A percentile compares a stretch with the other conserved stretches of the same genome.
phyloP scores from a whole-genome alignment of 2,888 invertebrate species.

The Lissocephala sabroskyi region DNA sequence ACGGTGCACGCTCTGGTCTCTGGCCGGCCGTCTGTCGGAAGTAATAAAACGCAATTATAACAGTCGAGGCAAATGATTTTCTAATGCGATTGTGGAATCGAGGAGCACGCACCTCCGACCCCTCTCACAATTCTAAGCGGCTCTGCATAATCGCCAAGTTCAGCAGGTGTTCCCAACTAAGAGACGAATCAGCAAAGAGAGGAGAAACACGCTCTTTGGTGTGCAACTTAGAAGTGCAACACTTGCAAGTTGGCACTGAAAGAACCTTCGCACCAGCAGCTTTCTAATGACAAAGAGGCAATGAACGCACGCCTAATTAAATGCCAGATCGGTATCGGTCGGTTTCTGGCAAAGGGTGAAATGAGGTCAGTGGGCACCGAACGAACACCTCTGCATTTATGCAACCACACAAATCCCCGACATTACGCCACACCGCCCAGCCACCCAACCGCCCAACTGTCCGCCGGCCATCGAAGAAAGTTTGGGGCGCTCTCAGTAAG shows the following conservation, averaged over 20 bases:
- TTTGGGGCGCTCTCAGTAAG: too few relatives aligned
- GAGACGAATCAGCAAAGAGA: conserved; percentile 18
- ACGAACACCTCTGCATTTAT: conserved; percentile 14
- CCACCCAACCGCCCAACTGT: conserved; percentile 8
- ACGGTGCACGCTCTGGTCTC: neutral
- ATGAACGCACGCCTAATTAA: conserved; percentile 56
- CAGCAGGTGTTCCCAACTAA: conserved; percentile 41
- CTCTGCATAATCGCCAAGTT: conserved; percentile 32
- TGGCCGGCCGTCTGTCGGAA: conserved; percentile 37
- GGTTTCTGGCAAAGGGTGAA: conserved; percentile 30
- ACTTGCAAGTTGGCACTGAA: neutral
- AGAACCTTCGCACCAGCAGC: conserved; percentile 28
- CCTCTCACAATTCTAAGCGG: conserved; percentile 14
- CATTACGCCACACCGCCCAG: conserved; percentile 29
- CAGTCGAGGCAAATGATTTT: conserved; percentile 34
- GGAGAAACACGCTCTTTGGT: neutral
- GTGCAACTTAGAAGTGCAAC: too few relatives aligned
- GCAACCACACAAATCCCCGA: conserved; percentile 23
- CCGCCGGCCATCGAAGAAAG: conserved; percentile 28
- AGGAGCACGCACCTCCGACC: conserved; percentile 25
- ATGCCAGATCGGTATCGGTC: conserved; percentile 50
- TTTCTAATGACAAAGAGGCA: conserved; percentile 42
- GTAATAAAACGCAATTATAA: conserved; percentile 49
- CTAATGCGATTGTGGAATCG: conserved; percentile 37
- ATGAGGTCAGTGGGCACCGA: conserved; percentile 39